Base-by-base conservation (phyloP, 2,888 invertebrate species). In the Drosophila lacicola region DNA sequence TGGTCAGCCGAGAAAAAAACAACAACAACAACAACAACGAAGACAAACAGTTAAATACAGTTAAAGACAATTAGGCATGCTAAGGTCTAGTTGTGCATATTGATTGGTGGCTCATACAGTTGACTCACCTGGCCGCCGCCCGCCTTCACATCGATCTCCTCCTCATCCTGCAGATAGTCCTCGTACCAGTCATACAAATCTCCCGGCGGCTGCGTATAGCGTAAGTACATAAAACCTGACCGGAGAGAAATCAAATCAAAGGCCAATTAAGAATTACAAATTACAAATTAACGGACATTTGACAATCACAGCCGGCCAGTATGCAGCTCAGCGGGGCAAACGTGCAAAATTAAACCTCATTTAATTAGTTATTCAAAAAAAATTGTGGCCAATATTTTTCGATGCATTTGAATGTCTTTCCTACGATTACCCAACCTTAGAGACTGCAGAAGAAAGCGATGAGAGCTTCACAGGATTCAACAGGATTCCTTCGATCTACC, bases 171-270 rank as follows among this genome's bases (percentile, higher is more conserved):
- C 80, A 99, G 93, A 93, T 99, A 99, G 60, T 97, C 96, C 88
- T 96, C 98, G 91, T 97, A 99, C 99, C 99, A 99, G 91, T 97
- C 97, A 93, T 99, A 98, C 69, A 99, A 94, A 91, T 98, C 98
- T 55, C 95, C 95, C 1, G 99, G 99, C 14, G 98, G 98, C 92
- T 99, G 98, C 9, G 98, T 98, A 93, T 98, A 99, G 84, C 99
- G 93, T 77, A 96, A 97, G 92, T 94, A 95, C 95, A 95, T 96
- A 90, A 95, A 96, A 36, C 95, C 95, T 95, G 88, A 17, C 6
- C 37, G 9, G 13, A 11, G 14, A 36, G 14, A 29, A 11, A 25
- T n/a, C 14, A 34, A 19, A 64, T 39, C 36, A 49, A 41, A 36
- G 10, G 9, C 17, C 54, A n/a, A 47, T 9, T 42, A 54, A 45